Evolutionary conservation across 2,888 invertebrate genomes (phyloP), one percentile per base, ranked within the genome.

Genomic region (Boloria euphrosyne): DNA sequence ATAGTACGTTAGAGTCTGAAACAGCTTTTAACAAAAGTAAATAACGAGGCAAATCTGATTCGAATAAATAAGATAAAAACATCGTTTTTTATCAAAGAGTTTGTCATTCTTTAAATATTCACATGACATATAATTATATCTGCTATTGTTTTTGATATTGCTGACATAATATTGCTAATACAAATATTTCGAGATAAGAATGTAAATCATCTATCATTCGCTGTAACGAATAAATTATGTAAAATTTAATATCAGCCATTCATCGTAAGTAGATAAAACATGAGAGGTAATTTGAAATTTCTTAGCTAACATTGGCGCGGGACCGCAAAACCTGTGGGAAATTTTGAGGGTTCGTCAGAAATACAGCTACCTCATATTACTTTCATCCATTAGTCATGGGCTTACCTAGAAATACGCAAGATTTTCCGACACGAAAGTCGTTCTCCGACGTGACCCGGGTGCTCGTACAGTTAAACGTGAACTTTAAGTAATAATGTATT

Each of bases 331-430:
- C 68, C 71, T 69, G 66, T 69, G 67, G 65, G 64, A 69, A 71
- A 72, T 71, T 73, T 68, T 63, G 71, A 71, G 61, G 44, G 59
- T 46, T 61, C 61, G 71, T 66, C 65, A 67, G 67, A 64, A 69
- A 55, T 64, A 62, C 31, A 38, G 31, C 62, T 67, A 67, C 65
- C 65, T 70, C 63, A 71, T 70, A 69, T 69, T 72, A 73, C 67
- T 72, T 66, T 70, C 63, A 62, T 70, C 73, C 73, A 72, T 74
- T 76, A 78, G 75, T 77, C 77, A 79, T 75, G 74, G 74, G 72
- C 73, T 75, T 77, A 74, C 74, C 73, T 77, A 73, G 71, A 73
- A 71, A 71, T 76, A 77, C 73, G 71, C 71, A 75, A 75, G 75
- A 74, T 76, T 79, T 77, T 72, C 74, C 72, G 69, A 69, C 73